A percentile compares a stretch with the other conserved stretches of the same genome.
Evolutionary conservation across 2,113 vertebrate genomes (phyloP).

Genomic region (Tretioscincus oriximinensis): DNA sequence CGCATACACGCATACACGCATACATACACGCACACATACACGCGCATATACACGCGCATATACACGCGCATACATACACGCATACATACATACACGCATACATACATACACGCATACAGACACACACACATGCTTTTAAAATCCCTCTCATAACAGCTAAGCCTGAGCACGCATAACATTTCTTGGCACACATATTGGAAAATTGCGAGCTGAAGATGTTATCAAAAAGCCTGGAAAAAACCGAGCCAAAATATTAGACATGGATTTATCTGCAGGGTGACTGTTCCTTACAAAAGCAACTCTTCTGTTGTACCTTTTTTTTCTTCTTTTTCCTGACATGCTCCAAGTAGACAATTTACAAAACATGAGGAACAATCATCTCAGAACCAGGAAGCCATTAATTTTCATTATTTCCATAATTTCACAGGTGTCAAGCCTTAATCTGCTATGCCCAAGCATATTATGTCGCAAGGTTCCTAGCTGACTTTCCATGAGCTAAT

Average conservation of each 20-base stretch:
- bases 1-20: no score
- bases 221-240: conserved; percentile 32
- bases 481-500: conserved; percentile 32
- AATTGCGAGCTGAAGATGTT: conserved; percentile 30
- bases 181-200: conserved; percentile 49
- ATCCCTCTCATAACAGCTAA: conserved; percentile 50
- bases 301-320: background rate
- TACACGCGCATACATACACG: background rate
- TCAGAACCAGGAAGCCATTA: conserved; percentile 38
- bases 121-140: conserved; percentile 50
- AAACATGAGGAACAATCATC: conserved; percentile 40
- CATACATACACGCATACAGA: background rate
- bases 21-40: no score
- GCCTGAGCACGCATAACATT: conserved; percentile 52
- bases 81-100: no score
- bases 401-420: conserved; percentile 52
- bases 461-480: conserved; percentile 10
- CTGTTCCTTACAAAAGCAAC: background rate
- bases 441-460: conserved; percentile 40
- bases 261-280: conserved; percentile 17
- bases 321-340: background rate
- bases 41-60: no score
- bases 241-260: background rate
- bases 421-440: conserved; percentile 52
- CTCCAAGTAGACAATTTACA: conserved; percentile 29